These are phyloP conservation scores for Macrobrachium nipponense DNA, from an alignment of 1,140 invertebrate species.

Conservation along the genomic window DNA sequence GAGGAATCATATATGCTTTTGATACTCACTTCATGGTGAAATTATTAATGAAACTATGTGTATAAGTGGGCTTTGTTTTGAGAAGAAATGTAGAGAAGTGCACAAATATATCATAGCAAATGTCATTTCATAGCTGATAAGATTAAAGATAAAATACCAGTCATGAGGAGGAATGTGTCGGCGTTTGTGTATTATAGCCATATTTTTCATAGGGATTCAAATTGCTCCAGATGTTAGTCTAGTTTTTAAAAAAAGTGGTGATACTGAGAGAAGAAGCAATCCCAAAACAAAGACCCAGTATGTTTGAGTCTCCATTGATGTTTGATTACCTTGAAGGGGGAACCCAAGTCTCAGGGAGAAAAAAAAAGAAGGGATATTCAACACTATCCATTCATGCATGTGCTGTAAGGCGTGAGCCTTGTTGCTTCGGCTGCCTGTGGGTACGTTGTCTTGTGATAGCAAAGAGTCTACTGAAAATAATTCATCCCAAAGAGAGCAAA, in stretches of 20 bases:
- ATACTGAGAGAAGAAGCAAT: slow-evolving; percentile 19
- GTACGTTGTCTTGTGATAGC: no score
- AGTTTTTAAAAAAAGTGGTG: not conserved
- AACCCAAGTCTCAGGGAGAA: slow-evolving; percentile 14
- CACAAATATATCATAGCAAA: slow-evolving; percentile 20
- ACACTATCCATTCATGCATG: no score
- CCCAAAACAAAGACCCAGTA: slow-evolving; percentile 43
- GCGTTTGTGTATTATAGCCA: slow-evolving; percentile 14
- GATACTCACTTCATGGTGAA: slow-evolving; percentile 25
- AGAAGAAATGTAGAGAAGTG: slow-evolving; percentile 30
- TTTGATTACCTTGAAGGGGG: slow-evolving; percentile 43
- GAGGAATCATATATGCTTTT: not conserved
- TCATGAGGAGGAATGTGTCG: not conserved
- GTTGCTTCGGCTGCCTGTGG: no score
- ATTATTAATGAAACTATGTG: slow-evolving; percentile 1
- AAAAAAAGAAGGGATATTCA: no score
- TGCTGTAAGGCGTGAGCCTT: no score
- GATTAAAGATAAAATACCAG: not conserved
- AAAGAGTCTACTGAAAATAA: no score
- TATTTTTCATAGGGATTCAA: slow-evolving; percentile 16
- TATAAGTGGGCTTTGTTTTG: slow-evolving; percentile 44
- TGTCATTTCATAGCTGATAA: slow-evolving; percentile 29
- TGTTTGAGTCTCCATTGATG: slow-evolving; percentile 50
- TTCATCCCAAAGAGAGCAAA: no score
- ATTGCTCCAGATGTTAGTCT: slow-evolving; percentile 34